Conservation (phyloP, 35 echinoderm and acorn worm species). For the Ophioderma brevispina region DNA sequence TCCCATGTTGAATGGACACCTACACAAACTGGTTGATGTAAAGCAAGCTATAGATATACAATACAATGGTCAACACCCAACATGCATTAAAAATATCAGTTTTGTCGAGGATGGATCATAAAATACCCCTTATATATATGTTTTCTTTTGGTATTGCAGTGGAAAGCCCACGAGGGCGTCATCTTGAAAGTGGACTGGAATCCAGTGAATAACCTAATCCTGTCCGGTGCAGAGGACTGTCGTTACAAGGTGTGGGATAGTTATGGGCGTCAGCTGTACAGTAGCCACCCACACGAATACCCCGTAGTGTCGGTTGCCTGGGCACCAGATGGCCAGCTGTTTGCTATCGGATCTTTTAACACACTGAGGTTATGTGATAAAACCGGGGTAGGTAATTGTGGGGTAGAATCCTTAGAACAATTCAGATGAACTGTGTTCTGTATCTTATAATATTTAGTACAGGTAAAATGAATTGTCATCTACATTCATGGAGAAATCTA, state of each 20-base stretch:
- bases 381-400: conserved; percentile 77
- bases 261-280: conserved; percentile 91
- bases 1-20: no score
- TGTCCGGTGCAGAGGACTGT: conserved; percentile 96
- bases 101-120: no score
- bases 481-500: no score
- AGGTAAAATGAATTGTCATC: no score
- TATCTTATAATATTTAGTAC: no score
- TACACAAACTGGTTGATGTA: background rate
- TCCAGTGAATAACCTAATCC: conserved; percentile 91
- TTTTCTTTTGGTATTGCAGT: conserved; percentile 52
- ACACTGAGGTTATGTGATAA: conserved; percentile 94
- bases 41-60: background rate
- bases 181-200: conserved; percentile 99
- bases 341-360: conserved; percentile 97
- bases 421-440: no score
- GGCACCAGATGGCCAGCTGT: conserved; percentile 96
- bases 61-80: no score
- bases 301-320: conserved; percentile 94
- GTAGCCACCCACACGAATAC: conserved; percentile 87
- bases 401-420: no score
- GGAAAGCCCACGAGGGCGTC: conserved; percentile 99
- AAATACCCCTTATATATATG: no score
- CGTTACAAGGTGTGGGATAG: conserved; percentile 92
- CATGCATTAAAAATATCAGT: no score